phyloP scores from a whole-genome alignment of 2,888 invertebrate genomes.

The Chymomyza fuscimana region DNA sequence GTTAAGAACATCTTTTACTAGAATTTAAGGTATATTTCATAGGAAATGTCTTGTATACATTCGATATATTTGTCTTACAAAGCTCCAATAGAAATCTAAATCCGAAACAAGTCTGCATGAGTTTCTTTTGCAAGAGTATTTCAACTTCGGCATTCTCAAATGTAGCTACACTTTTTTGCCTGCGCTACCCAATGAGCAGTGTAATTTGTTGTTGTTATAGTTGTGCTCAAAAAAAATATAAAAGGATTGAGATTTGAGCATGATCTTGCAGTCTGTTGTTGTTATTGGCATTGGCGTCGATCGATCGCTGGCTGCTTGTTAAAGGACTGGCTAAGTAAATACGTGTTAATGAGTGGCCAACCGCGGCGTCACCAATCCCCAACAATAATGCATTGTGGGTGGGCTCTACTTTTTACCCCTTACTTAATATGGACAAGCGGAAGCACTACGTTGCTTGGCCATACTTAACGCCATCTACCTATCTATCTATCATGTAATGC shows the following conservation, averaged over 20 bases:
- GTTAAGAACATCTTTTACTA: too few relatives aligned
- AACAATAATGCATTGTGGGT: slow-evolving; percentile 8
- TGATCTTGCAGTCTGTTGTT: slow-evolving; percentile 61
- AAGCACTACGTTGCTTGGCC: not conserved
- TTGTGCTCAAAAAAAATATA: slow-evolving; percentile 1
- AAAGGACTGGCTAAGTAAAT: slow-evolving; percentile 68
- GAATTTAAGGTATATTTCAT: too few relatives aligned
- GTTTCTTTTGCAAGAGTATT: not conserved
- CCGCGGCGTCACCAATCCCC: slow-evolving; percentile 29
- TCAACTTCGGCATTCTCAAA: slow-evolving; percentile 26
- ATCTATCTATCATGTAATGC: not conserved
- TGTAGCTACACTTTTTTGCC: slow-evolving; percentile 14
- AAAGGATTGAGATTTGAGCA: slow-evolving; percentile 35
- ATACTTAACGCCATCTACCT: not conserved
- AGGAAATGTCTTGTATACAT: too few relatives aligned
- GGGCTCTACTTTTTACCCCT: not conserved
- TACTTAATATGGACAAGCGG: not conserved
- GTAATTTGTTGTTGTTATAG: not conserved
- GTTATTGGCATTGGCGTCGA: slow-evolving; percentile 64
- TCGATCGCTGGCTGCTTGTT: slow-evolving; percentile 34
- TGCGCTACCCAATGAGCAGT: not conserved
- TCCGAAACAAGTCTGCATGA: too few relatives aligned
- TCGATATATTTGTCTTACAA: too few relatives aligned
- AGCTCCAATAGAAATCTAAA: too few relatives aligned
- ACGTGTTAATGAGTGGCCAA: slow-evolving; percentile 71